Evolutionary conservation across 2,113 vertebrate species (phyloP), one percentile per base, ranked within the genome.

Genomic region (Todiramphus saurophagus): DNA sequence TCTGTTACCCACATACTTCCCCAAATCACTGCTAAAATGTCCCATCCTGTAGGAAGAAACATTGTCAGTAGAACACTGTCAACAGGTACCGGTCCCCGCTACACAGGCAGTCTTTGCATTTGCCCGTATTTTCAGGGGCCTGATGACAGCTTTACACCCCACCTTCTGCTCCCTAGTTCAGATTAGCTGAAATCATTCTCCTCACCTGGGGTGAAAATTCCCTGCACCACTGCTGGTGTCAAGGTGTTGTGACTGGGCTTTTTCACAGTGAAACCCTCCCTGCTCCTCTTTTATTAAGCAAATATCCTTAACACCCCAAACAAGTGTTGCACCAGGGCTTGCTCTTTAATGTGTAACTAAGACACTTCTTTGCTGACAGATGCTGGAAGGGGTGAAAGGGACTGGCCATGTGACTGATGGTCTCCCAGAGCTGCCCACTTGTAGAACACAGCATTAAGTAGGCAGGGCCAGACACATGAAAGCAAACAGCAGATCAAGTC

Each of bases 331-430:
- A 62, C 30, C 58, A 72, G 18, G 59, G 27, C 19, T 64, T 68
- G 58, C 15, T n/a, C 30, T 62, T 66, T 7, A 25, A 33, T 14
- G 8, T 20, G 30, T 64, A 16, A 12, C 43, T 4, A 35, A 79
- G 35, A 4, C 9, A 25, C n/a, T 76, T 56, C 66, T 33, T 39
- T 31, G 25, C 39, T 3, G 1, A 18, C 50, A 73, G 67, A 46
- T 43, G 58, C 63, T 67, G 67, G 48, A 33, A 60, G 15, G 8
- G 41, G 11, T 60, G n/a, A 66, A 90, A 28, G 35, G 41, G 27
- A 44, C 50, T 4, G 0, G 58, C 44, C 39, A 11, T 1, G 1
- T 5, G 50, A n/a, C 10, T 10, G 64, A 53, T 60, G 53, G 55
- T 83, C 19, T 64, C 39, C 28, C 41, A n/a, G 67, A 77, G 67